Conservation (phyloP, 1,140 invertebrate genomes). For the Cotesia vestalis region DNA sequence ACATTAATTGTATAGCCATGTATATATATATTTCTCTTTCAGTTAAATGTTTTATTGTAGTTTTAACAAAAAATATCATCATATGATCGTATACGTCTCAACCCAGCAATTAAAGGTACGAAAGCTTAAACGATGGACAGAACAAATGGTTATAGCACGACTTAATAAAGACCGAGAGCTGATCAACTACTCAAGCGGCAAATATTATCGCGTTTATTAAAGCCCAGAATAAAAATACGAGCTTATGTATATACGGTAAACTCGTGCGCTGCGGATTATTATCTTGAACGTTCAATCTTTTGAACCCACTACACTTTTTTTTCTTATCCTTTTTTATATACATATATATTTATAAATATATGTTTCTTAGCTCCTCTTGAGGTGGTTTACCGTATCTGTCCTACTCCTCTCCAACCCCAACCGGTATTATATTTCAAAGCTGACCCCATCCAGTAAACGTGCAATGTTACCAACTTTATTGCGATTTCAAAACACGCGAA, state of each 20-base stretch:
- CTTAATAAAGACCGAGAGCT: slow-evolving; percentile 50
- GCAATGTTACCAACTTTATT: slow-evolving; percentile 52
- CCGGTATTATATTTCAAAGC: slow-evolving; percentile 45
- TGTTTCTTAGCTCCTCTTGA: not conserved
- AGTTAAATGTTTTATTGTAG: too few relatives aligned
- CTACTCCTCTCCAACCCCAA: slow-evolving; percentile 15
- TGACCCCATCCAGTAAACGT: slow-evolving; percentile 47
- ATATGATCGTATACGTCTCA: not conserved
- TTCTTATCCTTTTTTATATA: slow-evolving; percentile 10
- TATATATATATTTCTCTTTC: too few relatives aligned
- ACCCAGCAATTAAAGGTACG: slow-evolving; percentile 56
- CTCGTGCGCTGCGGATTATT: slow-evolving; percentile 28
- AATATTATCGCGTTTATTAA: slow-evolving; percentile 51
- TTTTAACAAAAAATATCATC: slow-evolving; percentile 1
- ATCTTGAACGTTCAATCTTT: slow-evolving; percentile 39
- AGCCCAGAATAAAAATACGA: slow-evolving; percentile 48
- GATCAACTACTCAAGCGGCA: slow-evolving; percentile 33
- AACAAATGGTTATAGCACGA: slow-evolving; percentile 46
- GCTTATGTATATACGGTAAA: slow-evolving; percentile 42
- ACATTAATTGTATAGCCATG: too few relatives aligned
- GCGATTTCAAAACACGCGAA: slow-evolving; percentile 44
- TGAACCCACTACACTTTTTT: not conserved
- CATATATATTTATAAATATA: slow-evolving; percentile 7
- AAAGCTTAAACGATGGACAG: slow-evolving; percentile 52
- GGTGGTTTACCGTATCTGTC: not conserved